Percentiles rank a stretch among this genome's conserved stretches.
phyloP scores from a whole-genome alignment of 2,113 vertebrate genomes.

The Chamaea fasciata region DNA sequence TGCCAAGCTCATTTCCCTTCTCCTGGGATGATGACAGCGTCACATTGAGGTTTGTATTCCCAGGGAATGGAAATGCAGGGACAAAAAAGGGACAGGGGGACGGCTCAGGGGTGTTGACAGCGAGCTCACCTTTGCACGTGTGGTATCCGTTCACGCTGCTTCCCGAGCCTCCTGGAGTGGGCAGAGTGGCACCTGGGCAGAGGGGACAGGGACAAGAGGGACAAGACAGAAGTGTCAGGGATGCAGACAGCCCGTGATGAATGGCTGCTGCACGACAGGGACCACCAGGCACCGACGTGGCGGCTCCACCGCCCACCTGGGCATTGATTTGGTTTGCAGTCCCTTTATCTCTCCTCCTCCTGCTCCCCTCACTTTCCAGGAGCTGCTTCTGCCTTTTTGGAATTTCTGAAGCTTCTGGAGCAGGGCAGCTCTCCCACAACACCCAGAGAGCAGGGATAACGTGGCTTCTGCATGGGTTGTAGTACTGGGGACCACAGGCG shows the following conservation, averaged over 20 bases:
- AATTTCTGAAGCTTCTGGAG: neutral
- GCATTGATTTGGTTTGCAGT: accelerated
- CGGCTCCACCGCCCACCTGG: accelerated
- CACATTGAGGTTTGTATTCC: accelerated
- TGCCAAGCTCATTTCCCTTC: neutral
- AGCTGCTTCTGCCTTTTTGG: neutral
- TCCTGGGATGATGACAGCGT: accelerated
- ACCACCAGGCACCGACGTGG: neutral
- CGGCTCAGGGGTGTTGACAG: neutral
- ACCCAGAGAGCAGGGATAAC: neutral
- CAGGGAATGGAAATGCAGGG: neutral
- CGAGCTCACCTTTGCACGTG: conserved; percentile 97
- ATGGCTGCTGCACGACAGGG: neutral
- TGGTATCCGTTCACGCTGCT: conserved; percentile 97
- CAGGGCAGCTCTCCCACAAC: neutral
- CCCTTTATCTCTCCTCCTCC: neutral
- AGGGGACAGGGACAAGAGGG: conserved; percentile 46
- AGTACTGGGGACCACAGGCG: accelerated
- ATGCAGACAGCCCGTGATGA: neutral
- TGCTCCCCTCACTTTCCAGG: neutral
- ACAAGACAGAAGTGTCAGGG: conserved; percentile 65
- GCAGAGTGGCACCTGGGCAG: conserved; percentile 73
- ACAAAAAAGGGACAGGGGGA: neutral
- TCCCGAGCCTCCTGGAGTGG: conserved; percentile 66
- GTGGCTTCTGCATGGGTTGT: accelerated